phyloP scores from a whole-genome alignment of 2,113 vertebrate genomes.

The Anarhynchus alexandrinus region DNA sequence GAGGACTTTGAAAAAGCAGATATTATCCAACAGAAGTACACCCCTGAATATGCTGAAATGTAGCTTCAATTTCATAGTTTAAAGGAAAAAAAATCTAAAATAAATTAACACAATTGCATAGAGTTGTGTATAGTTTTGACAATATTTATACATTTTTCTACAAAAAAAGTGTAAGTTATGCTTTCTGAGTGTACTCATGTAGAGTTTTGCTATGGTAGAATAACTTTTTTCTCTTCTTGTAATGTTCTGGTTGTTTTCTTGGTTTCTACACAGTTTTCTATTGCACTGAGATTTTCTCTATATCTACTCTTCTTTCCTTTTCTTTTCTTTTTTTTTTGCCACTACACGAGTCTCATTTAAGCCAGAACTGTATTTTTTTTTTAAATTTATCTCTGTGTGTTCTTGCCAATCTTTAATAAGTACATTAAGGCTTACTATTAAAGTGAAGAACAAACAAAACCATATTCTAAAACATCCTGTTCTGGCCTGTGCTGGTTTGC shows the following conservation, averaged over 20 bases:
- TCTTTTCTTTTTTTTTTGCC: neutral
- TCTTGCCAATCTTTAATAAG: slow-evolving; percentile 20
- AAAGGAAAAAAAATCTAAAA: neutral
- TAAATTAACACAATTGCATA: neutral
- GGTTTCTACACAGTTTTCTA: neutral
- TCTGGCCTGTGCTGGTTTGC: slow-evolving; percentile 2
- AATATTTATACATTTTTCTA: neutral
- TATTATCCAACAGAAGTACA: neutral
- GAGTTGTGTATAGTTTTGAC: neutral
- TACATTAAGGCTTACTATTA: neutral
- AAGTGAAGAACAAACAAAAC: slow-evolving; percentile 26
- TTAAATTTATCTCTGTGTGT: neutral
- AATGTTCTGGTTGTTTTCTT: neutral
- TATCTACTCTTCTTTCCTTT: neutral
- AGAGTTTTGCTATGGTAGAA: neutral
- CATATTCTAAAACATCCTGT: slow-evolving; percentile 15
- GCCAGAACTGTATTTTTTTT: neutral
- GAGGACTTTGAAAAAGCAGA: neutral
- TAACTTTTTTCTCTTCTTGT: neutral
- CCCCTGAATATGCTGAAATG: neutral
- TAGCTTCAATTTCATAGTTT: neutral
- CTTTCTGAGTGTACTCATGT: neutral
- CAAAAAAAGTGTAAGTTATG: neutral
- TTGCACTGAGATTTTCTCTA: neutral
- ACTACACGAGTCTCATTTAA: neutral